phyloP scores from a whole-genome alignment of 2,113 vertebrate species.

The Alces alces region DNA sequence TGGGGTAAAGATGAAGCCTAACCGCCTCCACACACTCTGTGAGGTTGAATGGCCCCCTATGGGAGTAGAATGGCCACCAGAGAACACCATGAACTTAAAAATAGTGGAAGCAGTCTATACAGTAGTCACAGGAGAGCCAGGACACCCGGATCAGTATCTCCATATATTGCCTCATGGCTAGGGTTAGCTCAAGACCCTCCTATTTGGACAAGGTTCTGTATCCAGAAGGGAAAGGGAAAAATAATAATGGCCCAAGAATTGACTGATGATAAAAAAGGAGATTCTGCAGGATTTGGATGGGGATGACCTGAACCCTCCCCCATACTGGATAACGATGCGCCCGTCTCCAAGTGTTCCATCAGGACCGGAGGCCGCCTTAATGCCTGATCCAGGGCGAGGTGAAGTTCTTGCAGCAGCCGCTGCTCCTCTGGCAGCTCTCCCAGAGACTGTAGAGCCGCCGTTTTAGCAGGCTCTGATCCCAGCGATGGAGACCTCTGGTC shows the following conservation, averaged over 20 bases:
- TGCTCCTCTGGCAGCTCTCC: not conserved
- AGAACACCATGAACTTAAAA: not conserved
- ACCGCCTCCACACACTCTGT: no score
- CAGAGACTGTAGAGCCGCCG: accelerated
- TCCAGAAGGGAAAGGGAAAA: not conserved
- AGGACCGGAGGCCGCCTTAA: accelerated
- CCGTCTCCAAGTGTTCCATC: not conserved
- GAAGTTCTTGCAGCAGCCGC: not conserved
- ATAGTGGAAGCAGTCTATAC: not conserved
- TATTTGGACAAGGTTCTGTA: not conserved
- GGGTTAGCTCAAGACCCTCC: not conserved
- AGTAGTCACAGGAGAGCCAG: not conserved
- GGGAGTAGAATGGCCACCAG: no score
- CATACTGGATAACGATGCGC: accelerated
- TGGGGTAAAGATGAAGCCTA: not conserved
- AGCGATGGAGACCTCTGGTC: not conserved
- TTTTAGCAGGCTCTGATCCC: not conserved
- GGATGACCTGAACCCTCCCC: not conserved
- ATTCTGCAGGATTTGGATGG: not conserved
- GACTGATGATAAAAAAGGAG: not conserved
- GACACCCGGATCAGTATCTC: not conserved
- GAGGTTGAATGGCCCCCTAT: no score
- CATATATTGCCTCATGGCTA: not conserved
- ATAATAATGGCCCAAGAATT: not conserved
- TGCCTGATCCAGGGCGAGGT: not conserved